phyloP scores from a whole-genome alignment of 2,797 vertebrate genomes.

The Potorous gilbertii region DNA sequence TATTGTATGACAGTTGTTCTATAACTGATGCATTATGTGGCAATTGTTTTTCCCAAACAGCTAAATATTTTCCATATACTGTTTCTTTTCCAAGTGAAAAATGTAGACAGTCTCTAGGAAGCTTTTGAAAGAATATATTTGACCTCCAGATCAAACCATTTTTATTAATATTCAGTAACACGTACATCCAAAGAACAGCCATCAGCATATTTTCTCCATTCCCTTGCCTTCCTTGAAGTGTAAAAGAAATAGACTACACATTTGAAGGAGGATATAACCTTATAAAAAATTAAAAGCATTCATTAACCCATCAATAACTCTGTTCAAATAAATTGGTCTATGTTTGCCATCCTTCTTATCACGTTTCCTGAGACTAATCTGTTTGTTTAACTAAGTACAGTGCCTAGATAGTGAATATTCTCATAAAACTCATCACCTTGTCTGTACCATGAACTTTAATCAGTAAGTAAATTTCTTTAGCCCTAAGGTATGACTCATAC shows the following conservation, averaged over 20 bases:
- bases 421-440: slow-evolving; percentile 9
- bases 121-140: slow-evolving; percentile 49
- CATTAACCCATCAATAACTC: slow-evolving; percentile 28
- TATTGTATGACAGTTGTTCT: slow-evolving; percentile 54
- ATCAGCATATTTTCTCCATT: slow-evolving; percentile 62
- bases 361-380: neutral
- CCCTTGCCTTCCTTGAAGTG: slow-evolving; percentile 42
- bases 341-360: neutral
- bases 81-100: slow-evolving; percentile 60
- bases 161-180: slow-evolving; percentile 67
- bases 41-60: slow-evolving; percentile 59
- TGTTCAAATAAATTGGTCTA: slow-evolving; percentile 34
- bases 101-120: slow-evolving; percentile 35
- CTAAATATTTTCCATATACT: slow-evolving; percentile 64
- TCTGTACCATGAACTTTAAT: slow-evolving; percentile 16
- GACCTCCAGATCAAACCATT: slow-evolving; percentile 62
- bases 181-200: slow-evolving; percentile 41
- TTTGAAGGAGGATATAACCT: slow-evolving; percentile 32
- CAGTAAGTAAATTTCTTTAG: neutral
- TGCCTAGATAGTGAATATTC: slow-evolving; percentile 23
- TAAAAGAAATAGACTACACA: slow-evolving; percentile 49
- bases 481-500: neutral
- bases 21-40: slow-evolving; percentile 59
- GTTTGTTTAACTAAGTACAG: slow-evolving; percentile 8
- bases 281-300: slow-evolving; percentile 41